Base-by-base conservation (phyloP, 2,113 vertebrate genomes). In the Synodontis membranacea region DNA sequence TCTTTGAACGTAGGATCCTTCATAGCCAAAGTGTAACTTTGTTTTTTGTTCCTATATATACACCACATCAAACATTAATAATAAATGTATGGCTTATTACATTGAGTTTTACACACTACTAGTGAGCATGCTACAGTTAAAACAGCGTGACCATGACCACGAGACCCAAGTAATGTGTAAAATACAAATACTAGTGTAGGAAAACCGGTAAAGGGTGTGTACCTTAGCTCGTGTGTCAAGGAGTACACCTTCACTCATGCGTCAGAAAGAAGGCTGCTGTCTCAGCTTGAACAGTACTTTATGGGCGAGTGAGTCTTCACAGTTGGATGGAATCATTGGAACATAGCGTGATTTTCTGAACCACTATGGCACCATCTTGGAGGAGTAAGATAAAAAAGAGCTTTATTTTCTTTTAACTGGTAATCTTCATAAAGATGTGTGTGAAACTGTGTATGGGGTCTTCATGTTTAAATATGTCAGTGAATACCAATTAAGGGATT, bases 291-390 rank as follows among this genome's bases (percentile, higher is more conserved):
- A 14, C 52, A 76, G 50, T 28, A 70, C 72, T 87, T 60, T 80
- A 23, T 56, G 81, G 78, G 68, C 54, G 37, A 76, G 3, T 31
- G 44, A 19, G 37, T 79, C 25, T 70, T 84, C 11, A 89, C 68
- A 78, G 56, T 83, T 50, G 66, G 56, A 81, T 54, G 84, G 64
- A 87, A 89, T 46, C 42, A 39, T 50, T 86, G 75, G 70, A 64
- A 64, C 31, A 52, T 54, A 37, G 66, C 70, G 42, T 56, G 23
- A 68, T 78, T 48, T 21, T 25, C 83, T 44, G 37, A 76, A 79
- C 84, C 56, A 56, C 83, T 81, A 89, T 89, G 86, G 64, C 56
- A 75, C 25, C 84, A 39, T 64, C n/a, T 19, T 86, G 83, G 42
- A 85, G 60, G 19, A 80, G 88, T 89, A 89, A 89, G 88, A 79